Conservation (phyloP, 2,113 vertebrate genomes). For the Erythrolamprus reginae region DNA sequence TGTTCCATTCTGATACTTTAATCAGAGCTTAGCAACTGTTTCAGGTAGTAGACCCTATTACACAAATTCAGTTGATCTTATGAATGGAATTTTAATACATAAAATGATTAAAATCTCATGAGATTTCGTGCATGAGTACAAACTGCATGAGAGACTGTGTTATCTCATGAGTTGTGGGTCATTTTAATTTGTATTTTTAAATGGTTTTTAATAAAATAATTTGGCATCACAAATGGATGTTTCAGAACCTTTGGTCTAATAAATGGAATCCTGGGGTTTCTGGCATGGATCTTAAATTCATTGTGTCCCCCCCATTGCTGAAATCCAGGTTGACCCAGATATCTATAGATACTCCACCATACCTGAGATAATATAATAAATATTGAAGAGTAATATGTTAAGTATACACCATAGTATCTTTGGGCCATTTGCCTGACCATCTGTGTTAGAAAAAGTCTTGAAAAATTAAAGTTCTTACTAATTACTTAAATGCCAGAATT, state of each 20-base stretch:
- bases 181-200: neutral
- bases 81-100: neutral
- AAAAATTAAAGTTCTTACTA: conserved; percentile 1
- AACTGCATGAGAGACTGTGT: neutral
- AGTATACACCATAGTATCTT: neutral
- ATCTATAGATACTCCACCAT: neutral
- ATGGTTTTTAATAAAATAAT: neutral
- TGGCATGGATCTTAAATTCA: neutral
- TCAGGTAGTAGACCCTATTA: neutral
- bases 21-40: neutral
- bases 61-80: neutral
- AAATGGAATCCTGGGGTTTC: neutral
- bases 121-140: neutral
- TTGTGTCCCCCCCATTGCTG: neutral
- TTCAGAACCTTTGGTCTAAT: neutral
- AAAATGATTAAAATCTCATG: neutral
- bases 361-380: neutral
- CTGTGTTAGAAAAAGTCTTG: conserved; percentile 25
- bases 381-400: neutral
- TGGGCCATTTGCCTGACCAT: neutral
- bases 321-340: neutral
- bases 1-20: neutral
- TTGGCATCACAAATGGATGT: neutral
- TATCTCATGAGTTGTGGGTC: neutral
- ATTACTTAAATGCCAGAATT: conserved; percentile 44